Base-by-base conservation (phyloP, 1,140 invertebrate genomes). In the Rhyacophila brunnea region DNA sequence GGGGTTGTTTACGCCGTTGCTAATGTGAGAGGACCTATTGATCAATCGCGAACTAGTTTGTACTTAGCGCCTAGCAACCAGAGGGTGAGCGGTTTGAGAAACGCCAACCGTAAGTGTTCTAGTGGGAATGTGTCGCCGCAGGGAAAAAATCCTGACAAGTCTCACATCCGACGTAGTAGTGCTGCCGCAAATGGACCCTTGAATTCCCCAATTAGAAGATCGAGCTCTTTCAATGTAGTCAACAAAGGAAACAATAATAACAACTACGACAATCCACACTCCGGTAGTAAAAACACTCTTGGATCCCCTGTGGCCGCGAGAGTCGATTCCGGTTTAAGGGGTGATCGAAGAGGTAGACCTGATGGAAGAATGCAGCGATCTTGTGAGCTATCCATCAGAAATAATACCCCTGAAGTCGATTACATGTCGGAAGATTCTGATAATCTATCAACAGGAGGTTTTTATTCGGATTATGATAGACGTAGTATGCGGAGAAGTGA, bases 171-270 rank as follows among this genome's bases (percentile, higher is more conserved):
- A 40, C 47, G 63, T 66, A 64, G 56, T 66, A 28, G 51, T 47
- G 23, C 54, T 52, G 36, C 35, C 35, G 7, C 68, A 62, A 13
- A 34, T 4, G 28, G 42, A 63, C n/a, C 10, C 11, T 15, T 45
- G 52, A 69, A 70, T 0, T 65, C 69, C 4, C 72, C 75, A 0
- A 79, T 79, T 17, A 73, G 70, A 60, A 67, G 77, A n/a, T 78
- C 75, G 6, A 78, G 75, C 56, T 78, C 76, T 1, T 79, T 78
- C 40, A 78, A 70, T 49, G 75, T 73, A 2, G 77, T 79, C 5
- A 78, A 75, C 49, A 76, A 70, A 57, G 78, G 77, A 11, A 64
- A 64, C 28, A 59, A 53, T 32, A 18, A 54, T 15, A 54, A 59
- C 23, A 49, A 62, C 15, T 14, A 14, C 32, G 15, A 40, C 5